A percentile compares a stretch with the other conserved stretches of the same genome.
phyloP scores from a whole-genome alignment of 1,140 invertebrate species.

The Samia ricini region DNA sequence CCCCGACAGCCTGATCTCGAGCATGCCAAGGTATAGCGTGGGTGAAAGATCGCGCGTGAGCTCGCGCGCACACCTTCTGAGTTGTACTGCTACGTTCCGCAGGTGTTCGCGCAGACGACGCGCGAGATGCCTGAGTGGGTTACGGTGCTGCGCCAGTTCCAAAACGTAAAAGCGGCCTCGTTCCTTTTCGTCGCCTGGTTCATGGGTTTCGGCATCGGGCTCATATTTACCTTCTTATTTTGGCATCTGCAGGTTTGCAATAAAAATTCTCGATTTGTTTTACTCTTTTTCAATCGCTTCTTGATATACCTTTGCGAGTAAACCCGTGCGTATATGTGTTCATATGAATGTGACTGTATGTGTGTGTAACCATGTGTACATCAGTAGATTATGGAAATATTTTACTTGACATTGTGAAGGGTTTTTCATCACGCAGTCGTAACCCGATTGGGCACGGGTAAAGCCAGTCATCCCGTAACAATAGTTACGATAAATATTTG shows the following conservation, averaged over 20 bases:
- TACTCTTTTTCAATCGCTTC: no score
- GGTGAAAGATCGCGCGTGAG: background rate
- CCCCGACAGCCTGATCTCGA: conserved; percentile 47
- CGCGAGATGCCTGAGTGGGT: conserved; percentile 95
- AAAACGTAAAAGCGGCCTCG: conserved; percentile 93
- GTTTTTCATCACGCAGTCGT: no score
- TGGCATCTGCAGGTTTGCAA: conserved; percentile 89
- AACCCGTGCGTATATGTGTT: no score
- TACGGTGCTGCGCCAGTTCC: conserved; percentile 93
- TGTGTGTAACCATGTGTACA: background rate
- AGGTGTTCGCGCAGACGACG: conserved; percentile 96
- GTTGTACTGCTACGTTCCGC: background rate
- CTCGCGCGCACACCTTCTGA: background rate
- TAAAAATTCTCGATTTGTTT: background rate
- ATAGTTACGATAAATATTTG: no score
- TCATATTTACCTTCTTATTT: conserved; percentile 99
- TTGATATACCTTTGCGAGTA: no score
- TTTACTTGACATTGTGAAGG: no score
- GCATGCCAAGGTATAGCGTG: conserved; percentile 47
- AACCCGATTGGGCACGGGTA: no score
- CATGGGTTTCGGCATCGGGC: conserved; percentile 99
- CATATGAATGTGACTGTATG: no score
- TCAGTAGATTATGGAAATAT: no score
- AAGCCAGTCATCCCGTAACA: no score
- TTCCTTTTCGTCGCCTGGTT: conserved; percentile 98